phyloP scores from a whole-genome alignment of 1,140 invertebrate genomes.

The Drosophila nikananu region DNA sequence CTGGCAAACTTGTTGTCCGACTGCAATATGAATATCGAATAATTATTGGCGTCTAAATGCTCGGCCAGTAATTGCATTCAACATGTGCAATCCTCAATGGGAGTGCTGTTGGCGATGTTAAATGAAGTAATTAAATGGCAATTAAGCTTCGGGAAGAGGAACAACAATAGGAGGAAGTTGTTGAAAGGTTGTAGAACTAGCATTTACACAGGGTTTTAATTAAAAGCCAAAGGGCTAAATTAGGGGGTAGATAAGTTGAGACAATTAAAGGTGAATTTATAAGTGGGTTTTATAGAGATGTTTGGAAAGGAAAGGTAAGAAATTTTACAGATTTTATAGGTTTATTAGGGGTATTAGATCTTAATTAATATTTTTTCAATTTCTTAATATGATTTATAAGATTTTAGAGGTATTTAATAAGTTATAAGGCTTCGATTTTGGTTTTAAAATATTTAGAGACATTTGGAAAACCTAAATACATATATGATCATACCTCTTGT shows the following conservation, averaged over 20 bases:
- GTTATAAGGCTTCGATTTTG: not conserved
- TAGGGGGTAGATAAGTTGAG: not conserved
- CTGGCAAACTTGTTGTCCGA: slow-evolving; percentile 40
- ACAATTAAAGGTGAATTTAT: slow-evolving; percentile 12
- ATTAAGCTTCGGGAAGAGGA: slow-evolving; percentile 35
- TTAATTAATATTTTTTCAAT: not conserved
- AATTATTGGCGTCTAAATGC: slow-evolving; percentile 64
- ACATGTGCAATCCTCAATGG: slow-evolving; percentile 50
- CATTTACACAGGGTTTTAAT: slow-evolving; percentile 7
- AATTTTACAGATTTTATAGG: too few relatives aligned
- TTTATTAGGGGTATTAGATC: not conserved
- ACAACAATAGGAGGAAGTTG: slow-evolving; percentile 32
- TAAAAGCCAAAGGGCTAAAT: slow-evolving; percentile 5
- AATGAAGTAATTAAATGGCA: slow-evolving; percentile 60
- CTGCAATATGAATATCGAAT: slow-evolving; percentile 51
- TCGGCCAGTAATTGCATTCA: slow-evolving; percentile 53
- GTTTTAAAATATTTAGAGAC: not conserved
- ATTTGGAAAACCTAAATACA: not conserved
- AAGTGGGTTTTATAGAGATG: not conserved
- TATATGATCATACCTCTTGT: too few relatives aligned
- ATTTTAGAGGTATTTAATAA: not conserved
- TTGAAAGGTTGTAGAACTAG: slow-evolving; percentile 23
- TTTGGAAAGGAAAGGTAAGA: not conserved
- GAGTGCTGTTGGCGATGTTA: slow-evolving; percentile 29
- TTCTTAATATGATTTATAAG: not conserved